Evolutionary conservation across 2,888 invertebrate species (phyloP).

Genomic region (Adelphocoris suturalis): DNA sequence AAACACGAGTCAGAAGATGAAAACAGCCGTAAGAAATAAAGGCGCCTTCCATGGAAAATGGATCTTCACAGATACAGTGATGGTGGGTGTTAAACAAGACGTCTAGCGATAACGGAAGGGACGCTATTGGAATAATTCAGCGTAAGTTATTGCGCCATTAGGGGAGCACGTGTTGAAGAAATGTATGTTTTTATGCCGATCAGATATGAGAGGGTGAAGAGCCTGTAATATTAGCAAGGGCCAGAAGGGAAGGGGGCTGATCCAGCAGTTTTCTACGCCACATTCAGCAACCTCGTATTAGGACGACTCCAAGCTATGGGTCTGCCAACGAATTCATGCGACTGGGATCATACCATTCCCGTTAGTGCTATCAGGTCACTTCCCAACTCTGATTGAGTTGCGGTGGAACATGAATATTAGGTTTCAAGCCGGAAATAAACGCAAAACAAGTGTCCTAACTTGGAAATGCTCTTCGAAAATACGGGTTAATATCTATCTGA

Average conservation of each 20-base stretch:
- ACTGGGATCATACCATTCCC: no score
- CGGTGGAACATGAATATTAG: no score
- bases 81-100: slow-evolving; percentile 53
- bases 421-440: no score
- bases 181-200: slow-evolving; percentile 66
- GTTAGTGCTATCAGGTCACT: no score
- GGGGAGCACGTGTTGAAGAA: slow-evolving; percentile 66
- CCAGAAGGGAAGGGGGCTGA: background rate
- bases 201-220: slow-evolving; percentile 47
- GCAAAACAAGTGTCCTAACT: no score
- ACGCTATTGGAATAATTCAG: slow-evolving; percentile 64
- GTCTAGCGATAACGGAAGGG: slow-evolving; percentile 60
- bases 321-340: no score
- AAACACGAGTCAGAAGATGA: background rate
- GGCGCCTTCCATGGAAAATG: background rate
- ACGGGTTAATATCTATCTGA: no score
- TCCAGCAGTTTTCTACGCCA: slow-evolving; percentile 36
- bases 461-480: no score
- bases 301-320: background rate
- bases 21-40: background rate
- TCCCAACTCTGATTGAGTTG: no score
- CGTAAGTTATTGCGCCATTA: slow-evolving; percentile 63
- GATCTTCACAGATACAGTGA: slow-evolving; percentile 48
- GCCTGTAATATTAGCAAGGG: slow-evolving; percentile 43
- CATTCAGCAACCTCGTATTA: background rate